Evolutionary conservation across 2,113 vertebrate species (phyloP), one percentile per base, ranked within the genome.

Genomic region (Vanacampus margaritifer): DNA sequence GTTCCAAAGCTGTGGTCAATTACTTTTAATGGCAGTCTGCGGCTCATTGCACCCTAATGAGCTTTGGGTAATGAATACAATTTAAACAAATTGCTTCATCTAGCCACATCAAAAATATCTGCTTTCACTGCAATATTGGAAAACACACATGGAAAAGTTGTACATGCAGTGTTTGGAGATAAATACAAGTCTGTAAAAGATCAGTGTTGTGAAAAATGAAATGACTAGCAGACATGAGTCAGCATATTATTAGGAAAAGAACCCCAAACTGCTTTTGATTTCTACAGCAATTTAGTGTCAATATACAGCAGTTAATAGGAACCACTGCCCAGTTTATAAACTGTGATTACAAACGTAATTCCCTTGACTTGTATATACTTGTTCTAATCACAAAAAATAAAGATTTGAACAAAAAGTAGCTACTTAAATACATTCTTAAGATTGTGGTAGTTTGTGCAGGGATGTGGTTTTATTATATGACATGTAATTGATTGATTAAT

Each of bases 31-130:
- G 80, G 72, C 61, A 39, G 66, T 58, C 36, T 58, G 73, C 76
- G 80, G 82, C 83, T 87, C 79, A 79, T 79, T 89, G 64, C 76
- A 70, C 73, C 45, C 72, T 86, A 73, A 80, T 84, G 80, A 87
- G 82, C 72, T 87, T 84, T 75, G 57, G 75, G 75, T 84, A 88
- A 85, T 87, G 80, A 79, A 74, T 80, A 77, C 71, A 77, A 79
- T 69, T 61, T 64, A 79, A 79, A 85, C 67, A 74, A 79, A 54
- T 57, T 60, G 43, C 61, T 50, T 39, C 72, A 83, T 88, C 71
- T 78, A 78, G 80, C 77, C 80, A 78, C 79, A 76, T 85, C 65
- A 79, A 76, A 79, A 63, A 79, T n/a, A 69, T 62, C 67, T 61
- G 41, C 67, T 61, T 60, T 36, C 24, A 41, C 12, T 68, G 48